phyloP scores from a whole-genome alignment of 2,888 invertebrate genomes.

The Monopis laevigella region DNA sequence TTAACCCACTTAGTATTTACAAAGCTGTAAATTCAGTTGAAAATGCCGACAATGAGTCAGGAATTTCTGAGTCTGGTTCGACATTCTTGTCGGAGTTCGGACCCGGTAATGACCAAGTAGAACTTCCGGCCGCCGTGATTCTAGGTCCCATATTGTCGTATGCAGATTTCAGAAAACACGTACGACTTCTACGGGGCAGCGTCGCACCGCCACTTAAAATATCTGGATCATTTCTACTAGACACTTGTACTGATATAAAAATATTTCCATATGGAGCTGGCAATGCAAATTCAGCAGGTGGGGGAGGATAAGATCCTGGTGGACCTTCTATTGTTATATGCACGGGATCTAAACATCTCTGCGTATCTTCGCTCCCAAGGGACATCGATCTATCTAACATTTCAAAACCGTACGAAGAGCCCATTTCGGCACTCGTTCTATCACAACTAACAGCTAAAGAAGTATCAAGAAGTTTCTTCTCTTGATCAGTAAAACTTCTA shows the following conservation, averaged over 20 bases:
- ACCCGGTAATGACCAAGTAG: constrained; percentile 83
- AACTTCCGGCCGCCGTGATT: constrained; percentile 89
- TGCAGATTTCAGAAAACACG: constrained; percentile 69
- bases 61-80: constrained; percentile 27
- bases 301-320: constrained; percentile 48
- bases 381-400: constrained; percentile 61
- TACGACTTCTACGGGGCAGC: constrained; percentile 58
- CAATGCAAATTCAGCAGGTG: constrained; percentile 57
- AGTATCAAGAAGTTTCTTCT: constrained; percentile 84
- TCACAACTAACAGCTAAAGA: constrained; percentile 73
- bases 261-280: constrained; percentile 74
- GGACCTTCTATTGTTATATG: constrained; percentile 69
- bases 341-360: constrained; percentile 63
- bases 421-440: constrained; percentile 72
- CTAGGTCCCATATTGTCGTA: constrained; percentile 93
- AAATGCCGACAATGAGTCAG: constrained; percentile 42
- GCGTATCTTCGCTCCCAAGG: constrained; percentile 55
- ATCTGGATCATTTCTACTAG: constrained; percentile 75
- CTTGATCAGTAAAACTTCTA: constrained; percentile 85
- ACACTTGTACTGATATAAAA: constrained; percentile 86
- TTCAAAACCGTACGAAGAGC: constrained; percentile 59
- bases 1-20: too few species aligned
- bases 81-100: constrained; percentile 35
- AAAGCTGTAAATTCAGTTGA: constrained; percentile 60
- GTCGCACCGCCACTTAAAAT: constrained; percentile 67